Conservation (phyloP, 2,888 invertebrate genomes). For the Tinea pellionella region DNA sequence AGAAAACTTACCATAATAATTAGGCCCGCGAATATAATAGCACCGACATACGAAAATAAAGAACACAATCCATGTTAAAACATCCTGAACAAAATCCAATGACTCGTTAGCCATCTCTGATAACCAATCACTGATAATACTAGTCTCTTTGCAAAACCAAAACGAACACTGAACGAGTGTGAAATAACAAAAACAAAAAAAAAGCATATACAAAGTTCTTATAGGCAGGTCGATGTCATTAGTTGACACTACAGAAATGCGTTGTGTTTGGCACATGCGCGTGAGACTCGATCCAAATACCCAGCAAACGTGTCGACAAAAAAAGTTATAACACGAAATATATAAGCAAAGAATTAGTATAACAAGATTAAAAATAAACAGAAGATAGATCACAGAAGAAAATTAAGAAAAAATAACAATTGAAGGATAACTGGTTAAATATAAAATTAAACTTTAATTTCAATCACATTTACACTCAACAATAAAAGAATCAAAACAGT, state of each 20-base stretch:
- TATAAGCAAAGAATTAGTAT: neutral
- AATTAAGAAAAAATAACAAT: neutral
- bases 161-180: neutral
- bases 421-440: neutral
- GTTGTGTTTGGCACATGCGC: constrained; percentile 54
- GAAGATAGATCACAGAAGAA: neutral
- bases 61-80: constrained; percentile 58
- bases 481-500: neutral
- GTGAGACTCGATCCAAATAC: constrained; percentile 42
- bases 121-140: neutral
- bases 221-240: constrained; percentile 49
- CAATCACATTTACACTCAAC: neutral
- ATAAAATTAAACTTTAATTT: neutral
- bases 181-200: neutral
- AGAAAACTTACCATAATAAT: constrained; percentile 19
- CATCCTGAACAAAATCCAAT: constrained; percentile 44
- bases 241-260: constrained; percentile 55
- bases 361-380: neutral
- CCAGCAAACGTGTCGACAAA: constrained; percentile 41
- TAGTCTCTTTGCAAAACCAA: neutral
- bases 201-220: neutral
- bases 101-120: constrained; percentile 17
- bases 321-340: constrained; percentile 17
- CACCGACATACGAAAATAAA: constrained; percentile 53
- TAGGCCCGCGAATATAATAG: constrained; percentile 46